A percentile compares a stretch with the other conserved stretches of the same genome.
Evolutionary conservation across 2,797 vertebrate species (phyloP).

Genomic region (Argentina silus): DNA sequence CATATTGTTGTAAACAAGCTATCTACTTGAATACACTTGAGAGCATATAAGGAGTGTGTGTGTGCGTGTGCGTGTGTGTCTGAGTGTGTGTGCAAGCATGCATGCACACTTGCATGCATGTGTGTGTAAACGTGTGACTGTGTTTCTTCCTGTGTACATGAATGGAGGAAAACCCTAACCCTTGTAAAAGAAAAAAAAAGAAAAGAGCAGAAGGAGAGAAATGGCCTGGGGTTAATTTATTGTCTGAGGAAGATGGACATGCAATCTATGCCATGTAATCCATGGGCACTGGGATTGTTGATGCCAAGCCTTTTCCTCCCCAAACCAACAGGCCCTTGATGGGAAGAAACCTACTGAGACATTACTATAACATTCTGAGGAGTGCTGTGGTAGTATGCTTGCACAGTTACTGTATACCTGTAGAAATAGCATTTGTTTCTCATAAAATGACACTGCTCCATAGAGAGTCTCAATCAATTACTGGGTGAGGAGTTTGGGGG

Average conservation of each 20-base stretch:
- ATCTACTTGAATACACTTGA: background rate
- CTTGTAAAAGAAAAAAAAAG: slow-evolving; percentile 44
- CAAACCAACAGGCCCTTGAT: slow-evolving; percentile 15
- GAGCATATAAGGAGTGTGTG: background rate
- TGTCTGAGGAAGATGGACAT: slow-evolving; percentile 53
- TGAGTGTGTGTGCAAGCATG: background rate
- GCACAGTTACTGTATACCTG: background rate
- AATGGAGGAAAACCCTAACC: slow-evolving; percentile 38
- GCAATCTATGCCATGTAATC: slow-evolving; percentile 60
- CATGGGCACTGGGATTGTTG: slow-evolving; percentile 28
- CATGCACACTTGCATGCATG: background rate
- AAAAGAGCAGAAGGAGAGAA: background rate
- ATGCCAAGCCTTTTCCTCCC: slow-evolving; percentile 18
- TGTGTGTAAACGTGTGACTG: background rate
- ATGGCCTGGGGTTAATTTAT: slow-evolving; percentile 68
- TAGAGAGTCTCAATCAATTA: slow-evolving; percentile 10
- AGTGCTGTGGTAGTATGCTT: background rate
- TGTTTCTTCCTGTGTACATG: background rate
- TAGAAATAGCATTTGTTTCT: slow-evolving; percentile 1
- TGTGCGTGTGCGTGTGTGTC: background rate
- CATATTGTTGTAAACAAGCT: background rate
- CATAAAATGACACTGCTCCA: slow-evolving; percentile 6
- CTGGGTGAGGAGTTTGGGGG: background rate
- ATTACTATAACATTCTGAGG: slow-evolving; percentile 9
- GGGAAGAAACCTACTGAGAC: slow-evolving; percentile 10